phyloP scores from a whole-genome alignment of 2,797 vertebrate genomes.

The Bradypus variegatus region DNA sequence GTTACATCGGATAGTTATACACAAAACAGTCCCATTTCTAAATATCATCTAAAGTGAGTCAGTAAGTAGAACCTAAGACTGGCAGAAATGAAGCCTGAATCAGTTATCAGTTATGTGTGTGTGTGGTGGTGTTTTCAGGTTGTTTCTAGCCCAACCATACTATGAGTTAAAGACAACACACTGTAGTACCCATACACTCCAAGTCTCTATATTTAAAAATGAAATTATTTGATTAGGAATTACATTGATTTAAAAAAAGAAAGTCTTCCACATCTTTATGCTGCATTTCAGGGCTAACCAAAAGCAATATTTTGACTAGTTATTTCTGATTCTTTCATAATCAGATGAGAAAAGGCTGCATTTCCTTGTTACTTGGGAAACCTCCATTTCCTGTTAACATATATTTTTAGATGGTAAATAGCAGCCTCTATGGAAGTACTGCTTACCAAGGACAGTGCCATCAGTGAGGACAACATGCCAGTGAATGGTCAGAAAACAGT shows the following conservation, averaged over 20 bases:
- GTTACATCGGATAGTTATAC: background rate
- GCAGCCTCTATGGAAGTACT: background rate
- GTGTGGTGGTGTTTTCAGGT: background rate
- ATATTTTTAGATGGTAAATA: background rate
- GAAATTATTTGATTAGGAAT: background rate
- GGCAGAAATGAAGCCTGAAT: background rate
- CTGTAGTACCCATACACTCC: background rate
- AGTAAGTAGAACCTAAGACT: background rate
- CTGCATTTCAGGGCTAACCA: background rate
- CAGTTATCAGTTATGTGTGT: background rate
- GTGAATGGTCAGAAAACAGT: background rate
- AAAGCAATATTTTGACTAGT: background rate
- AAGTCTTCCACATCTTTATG: background rate
- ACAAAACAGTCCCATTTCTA: background rate
- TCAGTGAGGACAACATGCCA: background rate
- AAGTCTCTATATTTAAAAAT: background rate
- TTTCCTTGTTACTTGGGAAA: background rate
- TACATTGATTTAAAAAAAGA: background rate
- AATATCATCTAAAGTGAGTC: background rate
- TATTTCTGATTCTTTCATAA: background rate
- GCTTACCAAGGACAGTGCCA: background rate
- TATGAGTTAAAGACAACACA: background rate
- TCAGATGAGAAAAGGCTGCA: background rate
- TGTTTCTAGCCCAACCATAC: background rate
- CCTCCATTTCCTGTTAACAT: constrained; percentile 2